phyloP scores from a whole-genome alignment of 2,888 invertebrate species.

The Ryuthela nishihirai region DNA sequence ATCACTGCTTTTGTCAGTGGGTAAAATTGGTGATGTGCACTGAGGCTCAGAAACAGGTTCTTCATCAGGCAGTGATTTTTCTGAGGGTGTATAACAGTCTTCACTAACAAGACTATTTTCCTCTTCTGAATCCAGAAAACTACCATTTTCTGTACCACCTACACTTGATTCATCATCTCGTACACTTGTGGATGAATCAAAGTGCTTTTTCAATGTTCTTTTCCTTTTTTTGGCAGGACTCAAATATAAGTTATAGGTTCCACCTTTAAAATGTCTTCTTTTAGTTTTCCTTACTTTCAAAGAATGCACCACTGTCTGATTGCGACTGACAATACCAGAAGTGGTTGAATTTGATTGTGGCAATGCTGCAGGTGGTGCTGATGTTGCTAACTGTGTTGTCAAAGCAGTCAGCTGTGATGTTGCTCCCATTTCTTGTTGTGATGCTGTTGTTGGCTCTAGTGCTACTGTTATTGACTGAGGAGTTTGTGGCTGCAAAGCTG shows the following conservation, averaged over 20 bases:
- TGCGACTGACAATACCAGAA: neutral
- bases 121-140: slow-evolving; percentile 35
- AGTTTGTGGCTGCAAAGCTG: too few species aligned
- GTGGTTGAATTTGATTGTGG: neutral
- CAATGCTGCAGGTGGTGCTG: neutral
- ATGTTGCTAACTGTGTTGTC: neutral
- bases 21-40: too few species aligned
- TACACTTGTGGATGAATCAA: slow-evolving; percentile 1
- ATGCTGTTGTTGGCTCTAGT: neutral
- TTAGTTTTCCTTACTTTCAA: slow-evolving; percentile 14
- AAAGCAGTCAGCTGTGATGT: neutral
- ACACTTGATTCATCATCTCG: slow-evolving; percentile 26
- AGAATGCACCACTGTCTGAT: neutral
- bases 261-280: slow-evolving; percentile 24
- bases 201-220: slow-evolving; percentile 5
- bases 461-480: too few species aligned
- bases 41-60: slow-evolving; percentile 14
- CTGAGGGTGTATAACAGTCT: slow-evolving; percentile 27
- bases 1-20: too few species aligned
- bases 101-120: slow-evolving; percentile 31
- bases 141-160: slow-evolving; percentile 34
- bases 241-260: slow-evolving; percentile 30
- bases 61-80: slow-evolving; percentile 35
- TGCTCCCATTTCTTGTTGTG: too few species aligned
- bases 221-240: slow-evolving; percentile 17